Conservation (phyloP, 1,140 invertebrate genomes). For the Leptopilina clavipes region DNA sequence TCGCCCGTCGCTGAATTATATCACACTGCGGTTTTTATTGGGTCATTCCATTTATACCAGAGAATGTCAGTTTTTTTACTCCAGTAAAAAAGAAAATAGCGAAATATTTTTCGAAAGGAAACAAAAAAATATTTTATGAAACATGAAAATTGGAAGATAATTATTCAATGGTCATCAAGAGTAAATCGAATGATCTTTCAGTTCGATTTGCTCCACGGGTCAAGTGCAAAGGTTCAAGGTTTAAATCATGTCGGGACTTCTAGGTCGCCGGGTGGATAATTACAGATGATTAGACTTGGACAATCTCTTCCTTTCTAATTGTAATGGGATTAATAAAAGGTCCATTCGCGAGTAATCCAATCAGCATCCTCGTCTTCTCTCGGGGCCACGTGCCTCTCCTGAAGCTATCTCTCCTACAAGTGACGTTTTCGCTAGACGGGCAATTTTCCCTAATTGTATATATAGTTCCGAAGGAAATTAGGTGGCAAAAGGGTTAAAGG, state of each 20-base stretch:
- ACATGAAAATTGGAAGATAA: too few relatives aligned
- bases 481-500: neutral
- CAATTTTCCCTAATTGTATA: slow-evolving; percentile 27
- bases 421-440: neutral
- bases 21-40: slow-evolving; percentile 22
- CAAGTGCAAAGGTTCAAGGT: slow-evolving; percentile 19
- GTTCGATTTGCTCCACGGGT: too few relatives aligned
- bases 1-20: neutral
- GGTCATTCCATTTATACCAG: neutral
- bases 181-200: neutral
- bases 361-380: neutral
- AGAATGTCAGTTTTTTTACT: too few relatives aligned
- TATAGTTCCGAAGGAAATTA: neutral
- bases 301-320: slow-evolving; percentile 19
- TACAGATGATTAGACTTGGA: neutral
- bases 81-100: too few relatives aligned
- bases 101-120: too few relatives aligned
- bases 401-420: too few relatives aligned
- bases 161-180: too few relatives aligned
- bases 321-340: slow-evolving; percentile 32
- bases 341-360: slow-evolving; percentile 7
- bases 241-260: neutral
- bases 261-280: slow-evolving; percentile 9
- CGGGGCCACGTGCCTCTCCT: slow-evolving; percentile 12
- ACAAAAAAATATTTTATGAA: too few relatives aligned